These are phyloP conservation scores for Poecile montanus DNA, from an alignment of 2,797 vertebrate genomes.

Conservation along the genomic window DNA sequence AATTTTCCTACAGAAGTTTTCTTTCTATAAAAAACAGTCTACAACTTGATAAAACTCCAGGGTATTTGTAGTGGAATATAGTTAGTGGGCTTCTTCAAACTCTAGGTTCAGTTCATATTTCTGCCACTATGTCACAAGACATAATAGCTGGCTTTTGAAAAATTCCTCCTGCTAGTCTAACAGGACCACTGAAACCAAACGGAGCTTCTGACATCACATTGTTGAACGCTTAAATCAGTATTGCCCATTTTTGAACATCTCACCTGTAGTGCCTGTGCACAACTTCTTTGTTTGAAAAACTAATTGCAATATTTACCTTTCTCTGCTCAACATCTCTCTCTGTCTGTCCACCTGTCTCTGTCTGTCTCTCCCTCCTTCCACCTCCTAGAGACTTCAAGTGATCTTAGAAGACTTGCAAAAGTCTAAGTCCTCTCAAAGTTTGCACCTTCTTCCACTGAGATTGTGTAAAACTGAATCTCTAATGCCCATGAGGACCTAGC, in stretches of 20 bases:
- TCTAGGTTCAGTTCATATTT: neutral
- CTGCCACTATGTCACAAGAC: neutral
- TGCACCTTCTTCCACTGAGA: neutral
- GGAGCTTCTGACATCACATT: neutral
- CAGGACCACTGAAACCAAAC: neutral
- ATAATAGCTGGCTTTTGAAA: neutral
- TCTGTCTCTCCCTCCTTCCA: neutral
- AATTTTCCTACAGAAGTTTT: neutral
- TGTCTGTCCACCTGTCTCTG: neutral
- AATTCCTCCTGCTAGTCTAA: neutral
- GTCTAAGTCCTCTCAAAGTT: neutral
- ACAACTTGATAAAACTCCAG: neutral
- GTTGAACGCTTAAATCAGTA: neutral
- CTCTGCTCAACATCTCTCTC: neutral
- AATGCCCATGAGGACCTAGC: neutral
- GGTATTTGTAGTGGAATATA: neutral
- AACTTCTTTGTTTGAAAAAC: neutral
- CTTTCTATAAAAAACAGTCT: neutral
- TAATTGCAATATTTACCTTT: neutral
- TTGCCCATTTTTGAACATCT: neutral
- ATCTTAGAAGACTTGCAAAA: neutral
- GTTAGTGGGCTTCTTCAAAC: neutral
- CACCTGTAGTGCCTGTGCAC: neutral
- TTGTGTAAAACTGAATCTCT: fast-evolving
- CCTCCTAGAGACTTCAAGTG: neutral